These are phyloP conservation scores for Varanus salvator DNA, from an alignment of 2,113 vertebrate genomes.

Conservation along the genomic window DNA sequence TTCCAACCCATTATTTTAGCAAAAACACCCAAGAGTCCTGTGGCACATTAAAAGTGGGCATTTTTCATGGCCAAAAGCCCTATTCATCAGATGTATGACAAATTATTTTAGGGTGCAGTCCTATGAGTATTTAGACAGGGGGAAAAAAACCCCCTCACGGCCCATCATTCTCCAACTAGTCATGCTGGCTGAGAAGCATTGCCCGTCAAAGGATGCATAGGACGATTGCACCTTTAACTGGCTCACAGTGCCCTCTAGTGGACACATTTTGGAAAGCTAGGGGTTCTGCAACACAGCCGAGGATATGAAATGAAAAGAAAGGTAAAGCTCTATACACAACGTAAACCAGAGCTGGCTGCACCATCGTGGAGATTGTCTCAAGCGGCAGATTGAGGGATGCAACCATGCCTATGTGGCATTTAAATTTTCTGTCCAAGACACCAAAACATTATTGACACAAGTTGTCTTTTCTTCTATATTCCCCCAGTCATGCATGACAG, in stretches of 20 bases:
- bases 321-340: neutral
- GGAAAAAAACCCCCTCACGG: no score
- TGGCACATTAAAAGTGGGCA: neutral
- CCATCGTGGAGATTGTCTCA: neutral
- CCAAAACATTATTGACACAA: neutral
- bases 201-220: no score
- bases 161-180: no score
- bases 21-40: neutral
- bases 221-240: neutral
- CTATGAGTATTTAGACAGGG: no score
- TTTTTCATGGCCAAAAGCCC: neutral
- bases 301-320: no score
- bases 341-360: neutral
- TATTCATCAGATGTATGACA: neutral
- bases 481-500: neutral
- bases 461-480: neutral
- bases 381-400: neutral
- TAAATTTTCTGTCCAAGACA: neutral
- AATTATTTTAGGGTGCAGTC: neutral
- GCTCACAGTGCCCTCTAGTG: neutral
- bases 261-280: neutral
- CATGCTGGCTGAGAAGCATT: no score
- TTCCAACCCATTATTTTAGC: neutral
- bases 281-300: neutral
- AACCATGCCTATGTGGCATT: neutral